phyloP scores from a whole-genome alignment of 2,888 invertebrate species.

The Rhodophaea formosa region DNA sequence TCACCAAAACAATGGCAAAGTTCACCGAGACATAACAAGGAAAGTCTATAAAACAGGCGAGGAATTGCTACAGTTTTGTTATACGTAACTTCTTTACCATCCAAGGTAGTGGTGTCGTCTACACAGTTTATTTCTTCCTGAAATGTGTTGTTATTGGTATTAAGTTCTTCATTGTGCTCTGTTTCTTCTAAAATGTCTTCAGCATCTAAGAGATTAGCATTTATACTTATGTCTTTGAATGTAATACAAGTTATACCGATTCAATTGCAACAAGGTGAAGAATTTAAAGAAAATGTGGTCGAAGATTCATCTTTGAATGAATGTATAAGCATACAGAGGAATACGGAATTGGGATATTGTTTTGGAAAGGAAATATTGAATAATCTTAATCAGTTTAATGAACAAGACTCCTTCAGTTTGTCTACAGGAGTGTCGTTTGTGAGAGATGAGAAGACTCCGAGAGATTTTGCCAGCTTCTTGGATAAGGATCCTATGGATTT shows the following conservation, averaged over 20 bases:
- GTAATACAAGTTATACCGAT: conserved; percentile 59
- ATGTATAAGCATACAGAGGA: conserved; percentile 60
- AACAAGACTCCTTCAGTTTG: conserved; percentile 84
- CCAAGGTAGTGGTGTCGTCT: conserved; percentile 46
- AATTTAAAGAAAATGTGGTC: conserved; percentile 56
- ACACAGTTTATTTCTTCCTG: conserved; percentile 24
- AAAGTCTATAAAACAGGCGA: conserved; percentile 74
- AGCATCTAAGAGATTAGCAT: conserved; percentile 27
- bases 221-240: conserved; percentile 37
- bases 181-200: conserved; percentile 32
- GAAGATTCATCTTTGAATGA: conserved; percentile 62
- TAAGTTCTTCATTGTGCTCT: conserved; percentile 5
- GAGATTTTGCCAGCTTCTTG: conserved; percentile 84
- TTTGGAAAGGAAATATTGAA: conserved; percentile 86
- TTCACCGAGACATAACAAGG: conserved; percentile 77
- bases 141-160: conserved; percentile 25
- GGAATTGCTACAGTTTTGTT: conserved; percentile 56
- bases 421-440: conserved; percentile 83
- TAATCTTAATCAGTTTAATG: conserved; percentile 84
- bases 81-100: conserved; percentile 59
- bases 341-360: conserved; percentile 82
- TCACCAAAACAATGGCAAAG: conserved; percentile 74
- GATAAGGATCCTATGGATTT: conserved; percentile 89
- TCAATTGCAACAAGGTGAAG: conserved; percentile 64
- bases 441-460: conserved; percentile 83